Evolutionary conservation across 2,888 invertebrate genomes (phyloP), one percentile per base, ranked within the genome.

Genomic region (Drosophila gaucha): DNA sequence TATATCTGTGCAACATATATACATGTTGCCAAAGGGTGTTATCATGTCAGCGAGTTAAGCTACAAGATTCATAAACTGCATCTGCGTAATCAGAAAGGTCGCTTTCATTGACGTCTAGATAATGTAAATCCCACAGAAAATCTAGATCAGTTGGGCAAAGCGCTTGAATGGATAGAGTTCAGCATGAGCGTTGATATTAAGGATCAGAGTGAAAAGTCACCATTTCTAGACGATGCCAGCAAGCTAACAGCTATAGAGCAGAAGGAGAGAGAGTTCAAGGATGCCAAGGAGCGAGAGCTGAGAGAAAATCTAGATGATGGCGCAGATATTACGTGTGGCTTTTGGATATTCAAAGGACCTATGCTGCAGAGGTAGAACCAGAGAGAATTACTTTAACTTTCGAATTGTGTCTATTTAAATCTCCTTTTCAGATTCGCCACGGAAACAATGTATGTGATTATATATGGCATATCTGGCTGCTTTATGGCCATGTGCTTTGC

Each of bases 381-480:
- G 0, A 3, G 18, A 2, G 6, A 0, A 22, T 20, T 1, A 0
- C 4, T 3, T 10, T 3, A 14, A 6, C 2, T 3, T 3, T n/a
- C 24, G 9, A 26, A 14, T 10, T 28, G 3, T 28, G 6, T 26
- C 8, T 10, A 36, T n/a, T n/a, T 0, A 31, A 5, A 35, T 0
- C 4, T 3, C 1, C 5, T 18, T 35, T 18, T 0, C 20, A 91
- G 92, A 62, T 90, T 90, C 57, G 91, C 91, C 30, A 92, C 89
- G 86, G 91, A 91, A 73, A 89, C 89, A 18, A 80, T 88, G 24
- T 91, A 90, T 56, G 91, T 95, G 3, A 91, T 94, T 58, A 90
- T 95, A 0, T 95, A 95, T 76, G 95, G 95, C n/a, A 88, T 95
- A n/a, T 92, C 94, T 9, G 95, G 95, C 1, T 94, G 94, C 76